Base-by-base conservation (phyloP, 2,797 vertebrate species). In the Sardinella longiceps region DNA sequence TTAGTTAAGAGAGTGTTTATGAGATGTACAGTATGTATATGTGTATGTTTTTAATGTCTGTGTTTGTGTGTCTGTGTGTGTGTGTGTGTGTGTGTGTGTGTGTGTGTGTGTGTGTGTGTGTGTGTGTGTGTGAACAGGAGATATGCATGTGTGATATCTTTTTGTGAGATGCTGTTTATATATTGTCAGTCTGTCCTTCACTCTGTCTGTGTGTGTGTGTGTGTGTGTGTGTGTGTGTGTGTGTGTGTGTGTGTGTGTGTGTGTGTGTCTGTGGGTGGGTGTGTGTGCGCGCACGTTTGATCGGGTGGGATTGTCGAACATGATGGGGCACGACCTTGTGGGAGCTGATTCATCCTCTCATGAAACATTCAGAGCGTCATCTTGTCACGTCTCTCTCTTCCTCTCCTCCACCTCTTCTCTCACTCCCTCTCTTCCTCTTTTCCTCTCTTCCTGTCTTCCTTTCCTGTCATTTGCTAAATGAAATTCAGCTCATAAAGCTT, bases 381-480 rank as follows among this genome's bases (percentile, higher is more conserved):
- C 70, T 77, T 33, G 33, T 39, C 70, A 77, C 70, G 81, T 86
- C 88, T 87, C 88, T 77, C 74, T 84, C 86, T 92, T 91, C 94
- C 93, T 91, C 93, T 92, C 90, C 90, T 86, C 87, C 66, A 84
- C 88, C 20, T n/a, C 20, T 6, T 91, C 63, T 66, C 56, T 10
- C n/a, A 0, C n/a, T 60, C 56, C 12, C 58, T 60, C 4, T 4
- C 23, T n/a, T n/a, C 4, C 5, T 25, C 56, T 60, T 23, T 60
- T 23, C 10, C n/a, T 23, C 63, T 66, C 28, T 30, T 11, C 5
- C n/a, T 37, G 28, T 15, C 30, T 18, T 12, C 30, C 20, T 58
- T n/a, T 58, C 51, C 70, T 43, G 37, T 77, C 70, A 77, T 77
- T 77, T 77, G 15, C 70, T 39, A 39, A 43, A 77, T 77, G 70